Conservation (phyloP, 2,113 vertebrate genomes). For the Megaceryle maxima region DNA sequence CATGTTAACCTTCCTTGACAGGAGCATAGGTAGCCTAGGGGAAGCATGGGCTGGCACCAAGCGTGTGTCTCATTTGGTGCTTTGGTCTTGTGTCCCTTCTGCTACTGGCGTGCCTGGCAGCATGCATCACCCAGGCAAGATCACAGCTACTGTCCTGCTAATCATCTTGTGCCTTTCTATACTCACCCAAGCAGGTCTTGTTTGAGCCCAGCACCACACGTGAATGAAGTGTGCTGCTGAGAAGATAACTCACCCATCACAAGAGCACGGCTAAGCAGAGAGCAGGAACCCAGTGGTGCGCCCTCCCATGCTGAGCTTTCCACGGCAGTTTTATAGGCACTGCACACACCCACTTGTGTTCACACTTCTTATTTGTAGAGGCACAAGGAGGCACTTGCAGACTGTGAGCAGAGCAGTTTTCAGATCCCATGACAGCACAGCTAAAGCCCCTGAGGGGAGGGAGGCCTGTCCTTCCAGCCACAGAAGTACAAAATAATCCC, state of each 20-base stretch:
- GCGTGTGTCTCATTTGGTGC: neutral
- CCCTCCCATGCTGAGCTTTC: neutral
- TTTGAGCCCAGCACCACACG: neutral
- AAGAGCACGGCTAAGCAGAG: neutral
- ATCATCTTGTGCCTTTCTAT: neutral
- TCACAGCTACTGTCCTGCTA: neutral
- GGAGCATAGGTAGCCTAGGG: neutral
- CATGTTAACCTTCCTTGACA: neutral
- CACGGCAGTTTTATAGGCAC: neutral
- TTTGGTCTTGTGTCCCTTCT: neutral
- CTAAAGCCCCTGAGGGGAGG: neutral
- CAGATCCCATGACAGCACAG: neutral
- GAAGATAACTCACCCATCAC: conserved; percentile 56
- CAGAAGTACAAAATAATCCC: neutral
- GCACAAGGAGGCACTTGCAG: conserved; percentile 40
- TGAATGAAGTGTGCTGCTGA: neutral
- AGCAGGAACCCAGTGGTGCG: neutral
- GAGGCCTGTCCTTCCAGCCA: neutral
- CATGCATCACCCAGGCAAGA: neutral
- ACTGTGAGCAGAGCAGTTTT: neutral
- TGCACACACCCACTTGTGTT: neutral
- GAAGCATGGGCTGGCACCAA: neutral
- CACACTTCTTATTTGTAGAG: neutral
- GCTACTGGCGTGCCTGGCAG: neutral
- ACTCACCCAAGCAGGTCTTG: neutral